Conservation (phyloP, 30 jellyfish, hydroid and myxozoan species). For the Hydractinia symbiolongicarpus region DNA sequence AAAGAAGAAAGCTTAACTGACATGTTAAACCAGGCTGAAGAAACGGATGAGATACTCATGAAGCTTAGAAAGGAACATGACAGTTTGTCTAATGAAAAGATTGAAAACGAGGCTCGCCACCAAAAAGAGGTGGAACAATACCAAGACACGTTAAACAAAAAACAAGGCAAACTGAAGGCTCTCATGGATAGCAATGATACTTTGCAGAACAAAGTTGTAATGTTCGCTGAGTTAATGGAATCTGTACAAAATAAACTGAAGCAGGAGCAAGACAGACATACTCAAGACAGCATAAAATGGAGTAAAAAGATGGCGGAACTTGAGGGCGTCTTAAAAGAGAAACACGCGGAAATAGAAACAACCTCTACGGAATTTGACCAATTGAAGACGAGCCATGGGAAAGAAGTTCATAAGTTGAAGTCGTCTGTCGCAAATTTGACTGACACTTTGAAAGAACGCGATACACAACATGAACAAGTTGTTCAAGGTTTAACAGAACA, state of each 20-base stretch:
- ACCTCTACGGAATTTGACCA: background rate
- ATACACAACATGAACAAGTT: background rate
- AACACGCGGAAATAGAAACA: background rate
- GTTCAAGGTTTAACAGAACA: background rate
- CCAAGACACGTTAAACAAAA: constrained; percentile 12
- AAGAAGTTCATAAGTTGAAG: background rate
- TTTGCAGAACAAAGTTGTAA: constrained; percentile 9
- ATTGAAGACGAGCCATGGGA: background rate
- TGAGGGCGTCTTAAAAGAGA: background rate
- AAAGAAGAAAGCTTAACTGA: background rate
- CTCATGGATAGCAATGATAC: constrained; percentile 1
- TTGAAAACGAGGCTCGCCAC: background rate
- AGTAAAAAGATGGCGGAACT: background rate
- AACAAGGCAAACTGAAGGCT: constrained; percentile 3
- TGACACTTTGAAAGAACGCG: background rate
- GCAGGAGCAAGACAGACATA: background rate
- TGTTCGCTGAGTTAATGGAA: background rate
- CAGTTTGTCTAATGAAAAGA: background rate
- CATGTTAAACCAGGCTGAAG: constrained; percentile 21
- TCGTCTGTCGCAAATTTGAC: background rate
- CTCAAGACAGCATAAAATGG: background rate
- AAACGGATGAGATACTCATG: constrained; percentile 19
- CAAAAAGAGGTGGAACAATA: background rate
- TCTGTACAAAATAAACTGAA: background rate
- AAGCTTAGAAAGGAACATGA: background rate